Evolutionary conservation across 1,140 invertebrate genomes (phyloP), one percentile per base, ranked within the genome.

Genomic region (Hormaphis cornu): DNA sequence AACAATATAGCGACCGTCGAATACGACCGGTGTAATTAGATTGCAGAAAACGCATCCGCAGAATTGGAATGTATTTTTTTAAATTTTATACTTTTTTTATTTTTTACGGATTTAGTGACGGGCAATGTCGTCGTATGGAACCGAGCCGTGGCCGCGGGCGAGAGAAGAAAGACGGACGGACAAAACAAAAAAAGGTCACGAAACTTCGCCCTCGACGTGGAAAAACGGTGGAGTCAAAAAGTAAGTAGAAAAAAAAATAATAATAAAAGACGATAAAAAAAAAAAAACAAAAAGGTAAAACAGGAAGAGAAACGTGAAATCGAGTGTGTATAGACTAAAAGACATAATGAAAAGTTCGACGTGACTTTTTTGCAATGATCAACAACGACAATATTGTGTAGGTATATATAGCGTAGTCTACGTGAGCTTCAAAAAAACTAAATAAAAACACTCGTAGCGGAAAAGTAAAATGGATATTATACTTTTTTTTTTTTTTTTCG

Each of bases 281-380:
- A 37, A n/a, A n/a, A n/a, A n/a, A n/a, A n/a, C n/a, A n/a, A n/a
- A n/a, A n/a, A n/a, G n/a, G n/a, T n/a, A n/a, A n/a, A n/a, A n/a
- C n/a, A n/a, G n/a, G n/a, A 40, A 40, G 7, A 35, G 54, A 58
- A 58, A 58, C 24, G 54, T 35, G 54, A 58, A 58, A 58, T 58
- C 54, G 54, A 58, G 54, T 58, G 54, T n/a, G n/a, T n/a, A n/a
- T 37, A 58, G 54, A 37, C 54, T 40, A n/a, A 58, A 40, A 58
- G 54, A 58, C 37, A 37, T 58, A 58, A 58, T 58, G 54, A 58
- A 58, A 58, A 58, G 54, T 58, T 58, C 54, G 54, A 58, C 54
- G 54, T 58, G 54, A 58, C 54, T 58, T 58, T 58, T 58, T 54
- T 14, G 54, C 54, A 58, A 58, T 58, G 40, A n/a, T n/a, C n/a